Evolutionary conservation across 2,888 invertebrate genomes (phyloP), one percentile per base, ranked within the genome.

Genomic region (Saturnia japonica): DNA sequence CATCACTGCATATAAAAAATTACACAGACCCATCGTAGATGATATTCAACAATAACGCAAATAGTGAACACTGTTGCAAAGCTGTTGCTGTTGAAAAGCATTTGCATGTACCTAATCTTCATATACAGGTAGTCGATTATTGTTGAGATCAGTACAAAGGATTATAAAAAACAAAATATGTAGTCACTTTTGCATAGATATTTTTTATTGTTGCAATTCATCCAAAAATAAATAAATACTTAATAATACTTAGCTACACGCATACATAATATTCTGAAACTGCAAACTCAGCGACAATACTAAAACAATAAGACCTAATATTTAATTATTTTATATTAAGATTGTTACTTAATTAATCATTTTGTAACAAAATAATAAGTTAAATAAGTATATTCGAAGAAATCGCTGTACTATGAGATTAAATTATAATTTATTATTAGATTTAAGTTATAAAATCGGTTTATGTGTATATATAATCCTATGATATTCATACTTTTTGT

Each of bases 201-300:
- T 7, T 16, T 28, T 57, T 62, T 62, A 62, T 34, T 62, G 62
- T 62, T 19, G 34, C 34, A 62, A 34, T 62, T 62, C 34, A 62
- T 62, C 28, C 12, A 1, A 62, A 28, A 62, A 62, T 28, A 62
- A 62, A 28, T 60, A n/a, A n/a, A 8, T 54, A 54, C n/a, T 8
- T 43, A 51, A 51, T 51, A 51, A 51, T n/a, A n/a, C 51, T 51
- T 22, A 54, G 22, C 54, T 7, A 22, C 22, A 54, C 54, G 54
- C 22, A 54, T 22, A 54, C 22, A 54, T 22, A 9, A 54, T 54
- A 54, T 22, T 54, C 22, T 54, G 22, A 54, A 54, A 54, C 22
- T 54, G n/a, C 54, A 54, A n/a, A 54, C 11, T 22, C 54, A 54
- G 22, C n/a, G n/a, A 22, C 54, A 54, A 54, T 47, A 54, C 22